phyloP scores from a whole-genome alignment of 2,888 invertebrate genomes.

The Scrobipalpa atriplicella region DNA sequence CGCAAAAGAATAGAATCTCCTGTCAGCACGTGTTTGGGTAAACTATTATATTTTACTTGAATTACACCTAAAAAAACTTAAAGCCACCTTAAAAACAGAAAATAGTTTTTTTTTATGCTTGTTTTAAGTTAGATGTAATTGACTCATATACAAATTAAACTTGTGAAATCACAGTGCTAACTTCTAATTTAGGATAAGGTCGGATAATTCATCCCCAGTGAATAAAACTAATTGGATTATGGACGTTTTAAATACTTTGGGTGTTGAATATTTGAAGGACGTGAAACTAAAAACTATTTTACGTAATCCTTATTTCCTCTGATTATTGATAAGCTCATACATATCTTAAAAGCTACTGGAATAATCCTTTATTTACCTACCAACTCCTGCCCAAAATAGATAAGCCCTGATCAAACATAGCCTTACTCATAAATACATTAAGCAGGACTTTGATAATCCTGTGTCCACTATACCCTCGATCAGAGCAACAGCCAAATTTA shows the following conservation, averaged over 20 bases:
- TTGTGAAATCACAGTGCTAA: conserved; percentile 51
- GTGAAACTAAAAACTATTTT: no score
- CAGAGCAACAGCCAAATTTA: no score
- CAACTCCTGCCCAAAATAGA: conserved; percentile 32
- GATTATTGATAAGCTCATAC: not conserved
- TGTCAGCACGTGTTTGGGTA: no score
- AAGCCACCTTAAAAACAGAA: no score
- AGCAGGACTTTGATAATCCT: conserved; percentile 36
- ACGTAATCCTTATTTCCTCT: no score
- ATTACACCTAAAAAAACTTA: not conserved
- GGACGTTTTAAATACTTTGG: no score
- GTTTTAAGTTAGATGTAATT: conserved; percentile 37
- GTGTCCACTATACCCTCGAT: conserved; percentile 48
- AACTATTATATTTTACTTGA: no score
- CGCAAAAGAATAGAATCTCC: no score
- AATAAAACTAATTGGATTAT: not conserved
- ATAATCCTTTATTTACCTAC: not conserved
- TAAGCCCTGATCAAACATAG: conserved; percentile 6
- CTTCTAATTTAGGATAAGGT: conserved; percentile 54
- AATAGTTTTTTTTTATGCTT: no score
- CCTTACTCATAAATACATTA: not conserved
- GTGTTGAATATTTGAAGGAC: no score
- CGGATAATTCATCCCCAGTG: not conserved
- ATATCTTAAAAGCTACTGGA: conserved; percentile 13
- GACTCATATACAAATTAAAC: conserved; percentile 57